Evolutionary conservation across 1,140 invertebrate species (phyloP), one percentile per base, ranked within the genome.

Genomic region (Cyclina sinensis): DNA sequence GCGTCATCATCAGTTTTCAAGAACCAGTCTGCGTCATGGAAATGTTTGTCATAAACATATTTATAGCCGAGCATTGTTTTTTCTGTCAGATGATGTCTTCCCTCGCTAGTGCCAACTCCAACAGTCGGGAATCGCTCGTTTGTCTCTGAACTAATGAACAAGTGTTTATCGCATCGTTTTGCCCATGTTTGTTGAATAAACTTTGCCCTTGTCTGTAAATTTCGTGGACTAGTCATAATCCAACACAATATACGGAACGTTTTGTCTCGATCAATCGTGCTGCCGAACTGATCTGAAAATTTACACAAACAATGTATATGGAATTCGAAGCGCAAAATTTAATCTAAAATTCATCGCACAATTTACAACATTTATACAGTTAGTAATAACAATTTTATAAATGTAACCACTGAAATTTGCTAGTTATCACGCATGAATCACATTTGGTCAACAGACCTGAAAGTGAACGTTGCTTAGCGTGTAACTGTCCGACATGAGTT

Each of bases 101-200:
- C 91, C 4, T 86, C 80, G n/a, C 46, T 48, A 7, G 80, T 51
- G 57, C 84, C 73, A 18, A 91, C 43, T 7, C 89, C 85, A 27
- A 90, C 62, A 2, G 88, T 91, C 11, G 89, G 87, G 27, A 87
- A 89, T 21, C 9, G 39, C 5, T 24, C 68, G 59, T 83, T 82
- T 7, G 51, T 46, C 18, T 51, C 65, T 27, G 88, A 88, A 73
- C 87, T 89, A 48, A 92, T 88, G 91, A 99, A 99, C 0, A 99
- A 93, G 4, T 99, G 93, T 51, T 97, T 97, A 94, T 99, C 99
- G 94, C 99, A 99, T 24, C 99, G 96, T 93, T 97, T 97, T 0
- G 98, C 98, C 99, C 99, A 99, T 0, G 99, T 99, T 3, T 97
- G 97, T 95, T 99, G 98, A 0, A 99, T 98, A 91, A 99, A 98